Percentiles rank a stretch among this genome's conserved stretches.
Evolutionary conservation across 1,140 invertebrate species (phyloP).

Genomic region (Musca domestica): DNA sequence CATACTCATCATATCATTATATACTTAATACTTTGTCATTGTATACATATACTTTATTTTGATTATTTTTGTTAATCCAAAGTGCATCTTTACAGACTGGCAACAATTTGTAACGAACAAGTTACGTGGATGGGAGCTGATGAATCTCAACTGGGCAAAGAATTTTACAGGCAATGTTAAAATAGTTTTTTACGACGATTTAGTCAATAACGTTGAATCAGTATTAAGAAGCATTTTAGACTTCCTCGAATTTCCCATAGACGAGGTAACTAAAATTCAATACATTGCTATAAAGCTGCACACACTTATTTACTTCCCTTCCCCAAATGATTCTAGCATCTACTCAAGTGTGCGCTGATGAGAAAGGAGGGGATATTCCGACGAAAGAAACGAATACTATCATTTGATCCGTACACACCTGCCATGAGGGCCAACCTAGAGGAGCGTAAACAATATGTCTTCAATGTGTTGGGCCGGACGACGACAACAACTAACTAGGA

Average conservation of each 20-base stretch:
- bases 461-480: conserved; percentile 47
- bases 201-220: conserved; percentile 63
- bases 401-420: conserved; percentile 67
- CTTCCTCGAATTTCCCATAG: conserved; percentile 61
- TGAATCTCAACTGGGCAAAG: conserved; percentile 68
- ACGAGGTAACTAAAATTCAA: conserved; percentile 41
- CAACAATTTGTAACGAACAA: conserved; percentile 68
- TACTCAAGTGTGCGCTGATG: conserved; percentile 61
- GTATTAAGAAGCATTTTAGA: conserved; percentile 61
- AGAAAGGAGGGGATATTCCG: conserved; percentile 70
- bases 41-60: neutral
- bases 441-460: conserved; percentile 55
- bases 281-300: conserved; percentile 18
- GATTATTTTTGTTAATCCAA: neutral
- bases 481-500: no score
- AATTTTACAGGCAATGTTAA: conserved; percentile 68
- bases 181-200: conserved; percentile 69
- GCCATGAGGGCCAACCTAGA: conserved; percentile 60
- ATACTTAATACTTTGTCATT: no score
- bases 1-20: no score
- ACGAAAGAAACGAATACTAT: conserved; percentile 62
- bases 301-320: neutral
- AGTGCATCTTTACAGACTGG: conserved; percentile 61
- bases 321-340: conserved; percentile 43
- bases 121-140: conserved; percentile 65